Base-by-base conservation (phyloP, 2,113 vertebrate species). In the Collichthys lucidus region DNA sequence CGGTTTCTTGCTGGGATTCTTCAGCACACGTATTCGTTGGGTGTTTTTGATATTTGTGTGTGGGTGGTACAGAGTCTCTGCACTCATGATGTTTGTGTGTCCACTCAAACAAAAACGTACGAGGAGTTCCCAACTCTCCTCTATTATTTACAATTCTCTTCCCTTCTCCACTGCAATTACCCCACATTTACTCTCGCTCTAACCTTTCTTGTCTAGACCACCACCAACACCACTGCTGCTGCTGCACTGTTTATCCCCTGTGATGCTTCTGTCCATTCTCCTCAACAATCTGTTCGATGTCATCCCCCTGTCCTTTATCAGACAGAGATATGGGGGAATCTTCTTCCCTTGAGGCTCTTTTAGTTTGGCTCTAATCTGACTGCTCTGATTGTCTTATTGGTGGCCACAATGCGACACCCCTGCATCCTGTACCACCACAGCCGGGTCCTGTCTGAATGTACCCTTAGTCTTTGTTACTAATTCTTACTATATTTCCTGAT, bases 111-210 rank as follows among this genome's bases (percentile, higher is more conserved):
- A 71, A 74, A 86, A 47, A 4, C 60, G 12, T 77, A 88, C 12
- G 20, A 86, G 81, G 86, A 89, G 82, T 90, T 93, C 88, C 88
- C 83, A 78, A 52, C 47, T 78, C 75, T 89, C 86, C 65, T 94
- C 72, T 69, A 93, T 94, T 92, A 93, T 94, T 94, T 88, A 93
- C 82, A 67, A 76, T 72, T 75, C 76, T 88, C 72, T 82, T 70
- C 73, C 64, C 83, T 50, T 80, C 81, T 75, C 73, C 75, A 63
- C 65, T 77, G 71, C 74, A 86, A 63, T 89, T 78, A 88, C 76
- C 74, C 57, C 46, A 79, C 69, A 78, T 89, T 84, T 88, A 57
- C 74, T 74, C 61, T 71, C 20, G 20, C 66, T 76, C 59, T 77
- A 46, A n/a, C 67, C 63, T 75, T 78, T 57, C 62, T 63, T 1